Evolutionary conservation across 2,113 vertebrate genomes (phyloP).

Genomic region (Machaerirhynchus nigripectus): DNA sequence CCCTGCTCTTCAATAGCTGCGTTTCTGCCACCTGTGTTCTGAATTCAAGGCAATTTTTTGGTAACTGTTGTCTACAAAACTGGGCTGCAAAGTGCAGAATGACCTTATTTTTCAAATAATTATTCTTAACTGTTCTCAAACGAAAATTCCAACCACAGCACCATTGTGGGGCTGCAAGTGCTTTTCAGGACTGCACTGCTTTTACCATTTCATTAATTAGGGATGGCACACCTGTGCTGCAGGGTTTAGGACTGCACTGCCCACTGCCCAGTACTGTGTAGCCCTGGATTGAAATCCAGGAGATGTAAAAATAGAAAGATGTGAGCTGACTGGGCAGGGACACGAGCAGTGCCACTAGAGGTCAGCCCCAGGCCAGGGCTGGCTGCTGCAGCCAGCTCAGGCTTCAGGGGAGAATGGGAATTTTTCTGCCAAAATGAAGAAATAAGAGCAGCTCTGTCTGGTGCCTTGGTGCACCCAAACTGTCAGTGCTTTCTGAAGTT

Average conservation of each 20-base stretch:
- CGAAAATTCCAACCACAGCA: neutral
- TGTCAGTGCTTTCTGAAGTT: neutral
- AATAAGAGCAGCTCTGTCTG: neutral
- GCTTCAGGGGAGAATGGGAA: neutral
- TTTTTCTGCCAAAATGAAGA: neutral
- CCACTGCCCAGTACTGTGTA: neutral
- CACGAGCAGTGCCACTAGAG: slow-evolving; percentile 11
- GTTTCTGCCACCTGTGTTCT: neutral
- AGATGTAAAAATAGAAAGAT: neutral
- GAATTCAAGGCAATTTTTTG: neutral
- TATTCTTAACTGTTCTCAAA: neutral
- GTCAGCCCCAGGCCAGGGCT: slow-evolving; percentile 7
- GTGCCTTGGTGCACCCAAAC: neutral
- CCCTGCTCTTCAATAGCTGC: neutral
- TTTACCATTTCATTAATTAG: neutral
- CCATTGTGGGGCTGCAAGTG: rapidly evolving
- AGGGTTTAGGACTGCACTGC: neutral
- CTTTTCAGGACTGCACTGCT: neutral
- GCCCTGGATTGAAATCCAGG: neutral
- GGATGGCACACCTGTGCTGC: neutral
- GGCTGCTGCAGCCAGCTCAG: neutral
- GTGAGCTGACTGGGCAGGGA: neutral
- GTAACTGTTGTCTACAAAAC: neutral
- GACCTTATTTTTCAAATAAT: neutral
- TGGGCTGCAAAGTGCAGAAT: neutral